phyloP scores from a whole-genome alignment of 1,140 invertebrate genomes.

The Apis florea region DNA sequence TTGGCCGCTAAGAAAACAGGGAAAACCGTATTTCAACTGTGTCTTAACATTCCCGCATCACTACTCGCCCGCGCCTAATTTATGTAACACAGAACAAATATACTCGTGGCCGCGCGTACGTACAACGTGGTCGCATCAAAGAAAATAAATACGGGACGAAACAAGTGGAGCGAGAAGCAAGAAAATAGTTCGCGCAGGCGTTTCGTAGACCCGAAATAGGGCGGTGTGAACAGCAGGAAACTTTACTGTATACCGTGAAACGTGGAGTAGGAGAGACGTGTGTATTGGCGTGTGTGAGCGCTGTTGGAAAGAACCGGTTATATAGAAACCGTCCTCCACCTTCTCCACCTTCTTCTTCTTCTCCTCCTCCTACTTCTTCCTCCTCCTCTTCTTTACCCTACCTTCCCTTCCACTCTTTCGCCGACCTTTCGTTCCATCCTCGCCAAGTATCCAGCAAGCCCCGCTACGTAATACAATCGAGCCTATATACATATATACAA shows the following conservation, averaged over 20 bases:
- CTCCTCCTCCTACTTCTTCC: slow-evolving; percentile 44
- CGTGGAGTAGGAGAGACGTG: slow-evolving; percentile 32
- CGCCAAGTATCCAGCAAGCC: slow-evolving; percentile 61
- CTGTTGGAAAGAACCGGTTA: slow-evolving; percentile 75
- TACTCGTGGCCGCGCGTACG: slow-evolving; percentile 27
- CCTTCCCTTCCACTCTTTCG: slow-evolving; percentile 47
- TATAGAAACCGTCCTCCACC: slow-evolving; percentile 72
- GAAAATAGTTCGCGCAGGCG: slow-evolving; percentile 49
- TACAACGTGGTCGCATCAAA: slow-evolving; percentile 13
- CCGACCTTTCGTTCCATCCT: slow-evolving; percentile 59
- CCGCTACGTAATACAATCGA: slow-evolving; percentile 63
- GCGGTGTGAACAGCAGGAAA: slow-evolving; percentile 57
- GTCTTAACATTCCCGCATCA: slow-evolving; percentile 41
- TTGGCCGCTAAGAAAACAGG: slow-evolving; percentile 35
- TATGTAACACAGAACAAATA: slow-evolving; percentile 51
- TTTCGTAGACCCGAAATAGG: slow-evolving; percentile 62
- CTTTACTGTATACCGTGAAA: slow-evolving; percentile 41
- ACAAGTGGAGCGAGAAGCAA: slow-evolving; percentile 37
- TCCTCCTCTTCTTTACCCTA: slow-evolving; percentile 16
- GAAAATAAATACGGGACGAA: slow-evolving; percentile 43
- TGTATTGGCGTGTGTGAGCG: slow-evolving; percentile 51
- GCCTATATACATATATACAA: slow-evolving; percentile 3
- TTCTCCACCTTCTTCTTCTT: slow-evolving; percentile 63
- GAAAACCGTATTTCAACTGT: slow-evolving; percentile 39
- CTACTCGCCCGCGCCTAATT: slow-evolving; percentile 42